Percentiles rank a stretch among this genome's conserved stretches.
Conservation (phyloP, 2,797 vertebrate species). For the Cirrhinus molitorella region DNA sequence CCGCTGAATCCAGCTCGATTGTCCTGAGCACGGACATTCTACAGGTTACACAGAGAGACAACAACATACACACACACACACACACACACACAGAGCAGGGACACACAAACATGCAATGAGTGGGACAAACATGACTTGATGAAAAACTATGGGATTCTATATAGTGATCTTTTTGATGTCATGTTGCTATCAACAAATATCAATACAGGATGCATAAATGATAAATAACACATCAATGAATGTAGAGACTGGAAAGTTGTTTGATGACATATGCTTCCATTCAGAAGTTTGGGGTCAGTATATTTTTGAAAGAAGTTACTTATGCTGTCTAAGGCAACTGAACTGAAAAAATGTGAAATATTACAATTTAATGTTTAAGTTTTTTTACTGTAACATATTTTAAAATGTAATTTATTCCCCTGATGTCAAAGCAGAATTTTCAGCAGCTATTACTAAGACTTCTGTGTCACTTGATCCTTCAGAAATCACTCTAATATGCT, state of each 20-base stretch:
- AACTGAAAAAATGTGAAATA: neutral
- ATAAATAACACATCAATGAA: neutral
- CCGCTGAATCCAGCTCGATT: slow-evolving; percentile 92
- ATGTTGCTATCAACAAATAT: neutral
- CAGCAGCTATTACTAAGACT: no score
- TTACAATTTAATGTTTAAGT: no score
- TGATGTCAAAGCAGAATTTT: neutral
- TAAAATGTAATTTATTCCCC: no score
- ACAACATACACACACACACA: slow-evolving; percentile 51
- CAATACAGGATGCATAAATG: neutral
- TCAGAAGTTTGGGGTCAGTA: neutral
- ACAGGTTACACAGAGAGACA: slow-evolving; percentile 60
- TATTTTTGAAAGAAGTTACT: neutral
- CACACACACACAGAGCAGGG: slow-evolving; percentile 50
- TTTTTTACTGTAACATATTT: no score
- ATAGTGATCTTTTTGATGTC: neutral
- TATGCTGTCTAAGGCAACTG: neutral
- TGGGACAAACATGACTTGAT: slow-evolving; percentile 57
- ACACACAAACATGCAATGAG: slow-evolving; percentile 40
- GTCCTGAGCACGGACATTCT: slow-evolving; percentile 96
- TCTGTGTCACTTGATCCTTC: neutral
- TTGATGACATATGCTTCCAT: neutral
- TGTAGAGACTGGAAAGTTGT: neutral
- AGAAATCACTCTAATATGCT: no score
- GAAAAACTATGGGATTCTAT: slow-evolving; percentile 44